phyloP scores from a whole-genome alignment of 2,888 invertebrate genomes.

The Euplexia lucipara region DNA sequence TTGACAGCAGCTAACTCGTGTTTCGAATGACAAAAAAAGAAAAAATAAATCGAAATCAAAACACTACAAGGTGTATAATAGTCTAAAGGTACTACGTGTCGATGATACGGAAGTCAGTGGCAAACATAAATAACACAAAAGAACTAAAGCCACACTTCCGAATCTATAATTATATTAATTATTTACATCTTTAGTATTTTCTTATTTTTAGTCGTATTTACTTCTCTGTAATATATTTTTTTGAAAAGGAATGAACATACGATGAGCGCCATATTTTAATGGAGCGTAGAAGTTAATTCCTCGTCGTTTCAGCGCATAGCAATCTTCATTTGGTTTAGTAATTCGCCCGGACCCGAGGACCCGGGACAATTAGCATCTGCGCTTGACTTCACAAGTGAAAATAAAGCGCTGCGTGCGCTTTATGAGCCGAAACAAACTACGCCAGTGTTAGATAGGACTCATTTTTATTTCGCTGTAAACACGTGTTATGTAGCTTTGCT shows the following conservation, averaged over 20 bases:
- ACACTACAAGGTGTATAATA: too few species aligned
- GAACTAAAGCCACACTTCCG: too few species aligned
- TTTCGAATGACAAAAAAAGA: too few species aligned
- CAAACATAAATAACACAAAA: too few species aligned
- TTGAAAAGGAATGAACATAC: conserved; percentile 14
- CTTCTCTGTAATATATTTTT: too few species aligned
- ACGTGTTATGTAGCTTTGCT: conserved; percentile 40
- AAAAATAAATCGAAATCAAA: too few species aligned
- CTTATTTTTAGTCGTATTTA: too few species aligned
- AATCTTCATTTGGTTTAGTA: conserved; percentile 47
- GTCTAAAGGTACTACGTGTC: too few species aligned
- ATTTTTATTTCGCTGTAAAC: conserved; percentile 57
- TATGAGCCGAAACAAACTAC: conserved; percentile 38
- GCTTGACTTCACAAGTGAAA: conserved; percentile 65
- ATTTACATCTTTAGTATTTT: too few species aligned
- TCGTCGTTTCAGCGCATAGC: conserved; percentile 31
- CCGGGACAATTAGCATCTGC: conserved; percentile 59
- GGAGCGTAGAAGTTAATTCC: conserved; percentile 30
- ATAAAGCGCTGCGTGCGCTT: conserved; percentile 61
- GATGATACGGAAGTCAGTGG: too few species aligned
- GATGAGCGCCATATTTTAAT: conserved; percentile 43
- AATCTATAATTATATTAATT: too few species aligned
- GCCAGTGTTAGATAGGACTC: conserved; percentile 28
- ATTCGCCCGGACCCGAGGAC: conserved; percentile 31
- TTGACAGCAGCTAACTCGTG: too few species aligned